Evolutionary conservation across 92 coral and sea anemone species (phyloP).

Genomic region (Palythoa heliodiscus): DNA sequence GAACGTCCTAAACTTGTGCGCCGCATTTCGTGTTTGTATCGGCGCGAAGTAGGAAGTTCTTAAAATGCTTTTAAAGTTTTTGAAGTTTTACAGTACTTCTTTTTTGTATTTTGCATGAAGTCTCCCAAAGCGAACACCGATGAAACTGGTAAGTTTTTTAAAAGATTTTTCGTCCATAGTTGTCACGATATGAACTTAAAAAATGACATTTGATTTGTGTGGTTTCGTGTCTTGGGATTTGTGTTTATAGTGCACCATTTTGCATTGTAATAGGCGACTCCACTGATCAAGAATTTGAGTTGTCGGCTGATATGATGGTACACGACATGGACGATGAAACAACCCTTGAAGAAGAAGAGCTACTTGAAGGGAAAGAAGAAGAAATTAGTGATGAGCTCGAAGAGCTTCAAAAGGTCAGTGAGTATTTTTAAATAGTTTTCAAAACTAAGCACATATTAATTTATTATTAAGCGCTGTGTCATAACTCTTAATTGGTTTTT

Average conservation of each 20-base stretch:
- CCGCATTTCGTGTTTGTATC: conserved; percentile 27
- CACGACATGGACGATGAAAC: conserved; percentile 98
- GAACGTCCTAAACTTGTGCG: conserved; percentile 43
- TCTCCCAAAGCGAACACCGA: conserved; percentile 71
- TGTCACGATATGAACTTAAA: not conserved
- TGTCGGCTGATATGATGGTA: conserved; percentile 90
- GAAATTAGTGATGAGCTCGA: conserved; percentile 82
- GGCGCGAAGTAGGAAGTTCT: conserved; percentile 37
- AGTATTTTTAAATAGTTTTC: conserved; percentile 13
- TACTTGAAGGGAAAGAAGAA: conserved; percentile 86
- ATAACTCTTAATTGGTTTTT: not conserved
- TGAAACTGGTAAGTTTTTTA: conserved; percentile 59
- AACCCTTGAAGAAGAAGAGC: conserved; percentile 96
- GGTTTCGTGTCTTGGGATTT: conserved; percentile 4
- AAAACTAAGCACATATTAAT: not conserved
- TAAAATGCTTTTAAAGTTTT: conserved; percentile 1
- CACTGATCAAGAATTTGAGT: conserved; percentile 92
- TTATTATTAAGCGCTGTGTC: not conserved
- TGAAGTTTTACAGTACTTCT: conserved; percentile 12
- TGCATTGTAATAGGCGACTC: conserved; percentile 64
- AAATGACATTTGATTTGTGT: conserved; percentile 12
- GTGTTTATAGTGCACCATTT: not conserved
- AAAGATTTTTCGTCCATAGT: not conserved
- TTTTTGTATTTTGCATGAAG: conserved; percentile 48
- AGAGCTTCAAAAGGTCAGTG: conserved; percentile 81